Evolutionary conservation across 2,113 vertebrate species (phyloP), one percentile per base, ranked within the genome.

Genomic region (Nannobrachium achirus): DNA sequence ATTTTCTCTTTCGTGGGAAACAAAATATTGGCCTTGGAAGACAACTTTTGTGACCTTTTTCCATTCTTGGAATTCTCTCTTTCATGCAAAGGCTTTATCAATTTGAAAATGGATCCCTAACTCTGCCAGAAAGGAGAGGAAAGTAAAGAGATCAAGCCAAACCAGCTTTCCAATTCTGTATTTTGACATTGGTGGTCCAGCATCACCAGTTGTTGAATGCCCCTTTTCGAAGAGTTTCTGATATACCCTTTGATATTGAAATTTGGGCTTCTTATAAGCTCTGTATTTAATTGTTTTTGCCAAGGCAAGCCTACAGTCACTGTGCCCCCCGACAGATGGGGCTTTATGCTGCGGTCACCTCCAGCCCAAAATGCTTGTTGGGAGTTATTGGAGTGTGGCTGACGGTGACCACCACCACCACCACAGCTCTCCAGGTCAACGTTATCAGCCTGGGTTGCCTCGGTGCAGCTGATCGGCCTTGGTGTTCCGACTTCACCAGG

Each of bases 1-100:
- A 99, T 97, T 91, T 95, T 94, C 95, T 97, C 95, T 96, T 96
- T 96, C 95, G 95, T 96, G 95, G 96, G 95, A 96, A 92, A 91
- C 83, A 78, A 86, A 76, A 87, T 95, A 81, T 94, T 94, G 96
- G 96, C 95, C 89, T 98, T 88, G 96, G 95, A 96, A 92, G 92
- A 95, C 94, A 91, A 87, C 85, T 92, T 93, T 93, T 96, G 93
- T 92, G 93, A 93, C 86, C 88, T 79, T 88, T n/a, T 91, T 92
- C 90, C 90, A 86, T 93, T 89, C 73, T 89, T 79, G 92, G 92
- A 82, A 72, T 87, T 87, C 73, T 85, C 73, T 85, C 46, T 86
- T 73, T 80, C 81, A 73, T 75, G 68, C 58, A 78, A 80, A 83
- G 82, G 84, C 85, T 75, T n/a, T 75, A 52, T 68, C 74, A 56